phyloP scores from a whole-genome alignment of 2,888 invertebrate genomes.

The Catocala sponsa region DNA sequence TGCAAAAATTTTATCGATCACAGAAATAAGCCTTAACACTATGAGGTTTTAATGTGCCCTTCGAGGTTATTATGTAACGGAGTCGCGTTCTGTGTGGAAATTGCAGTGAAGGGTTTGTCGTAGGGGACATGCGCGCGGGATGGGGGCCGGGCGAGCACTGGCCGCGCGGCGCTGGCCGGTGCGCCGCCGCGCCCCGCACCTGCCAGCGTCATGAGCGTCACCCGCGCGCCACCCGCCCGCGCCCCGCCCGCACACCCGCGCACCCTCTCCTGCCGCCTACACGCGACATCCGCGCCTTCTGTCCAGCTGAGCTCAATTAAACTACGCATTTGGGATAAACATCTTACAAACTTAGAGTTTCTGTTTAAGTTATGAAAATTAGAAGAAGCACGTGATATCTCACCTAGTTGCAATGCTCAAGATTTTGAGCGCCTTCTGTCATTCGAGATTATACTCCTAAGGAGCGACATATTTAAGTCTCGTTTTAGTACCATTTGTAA shows the following conservation, averaged over 20 bases:
- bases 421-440: slow-evolving; percentile 17
- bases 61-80: slow-evolving; percentile 81
- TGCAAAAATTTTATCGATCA: slow-evolving; percentile 84
- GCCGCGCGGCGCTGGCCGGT: slow-evolving; percentile 57
- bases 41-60: slow-evolving; percentile 72
- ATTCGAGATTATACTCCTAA: slow-evolving; percentile 32
- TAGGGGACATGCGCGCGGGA: slow-evolving; percentile 80
- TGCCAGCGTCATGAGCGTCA: slow-evolving; percentile 39
- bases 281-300: slow-evolving; percentile 27
- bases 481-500: slow-evolving; percentile 17
- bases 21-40: slow-evolving; percentile 86
- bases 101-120: slow-evolving; percentile 68
- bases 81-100: slow-evolving; percentile 74
- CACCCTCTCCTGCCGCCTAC: slow-evolving; percentile 43
- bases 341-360: slow-evolving; percentile 23
- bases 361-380: slow-evolving; percentile 18
- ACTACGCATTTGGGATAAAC: slow-evolving; percentile 35
- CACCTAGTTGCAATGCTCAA: neutral
- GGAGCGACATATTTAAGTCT: slow-evolving; percentile 33
- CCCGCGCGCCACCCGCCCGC: slow-evolving; percentile 37
- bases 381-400: slow-evolving; percentile 16
- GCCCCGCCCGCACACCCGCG: slow-evolving; percentile 60
- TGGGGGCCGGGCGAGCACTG: slow-evolving; percentile 83
- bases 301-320: slow-evolving; percentile 55
- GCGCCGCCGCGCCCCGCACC: slow-evolving; percentile 55